These are phyloP conservation scores for Pseudococcus viburni DNA, from an alignment of 2,888 invertebrate genomes.

Conservation along the genomic window DNA sequence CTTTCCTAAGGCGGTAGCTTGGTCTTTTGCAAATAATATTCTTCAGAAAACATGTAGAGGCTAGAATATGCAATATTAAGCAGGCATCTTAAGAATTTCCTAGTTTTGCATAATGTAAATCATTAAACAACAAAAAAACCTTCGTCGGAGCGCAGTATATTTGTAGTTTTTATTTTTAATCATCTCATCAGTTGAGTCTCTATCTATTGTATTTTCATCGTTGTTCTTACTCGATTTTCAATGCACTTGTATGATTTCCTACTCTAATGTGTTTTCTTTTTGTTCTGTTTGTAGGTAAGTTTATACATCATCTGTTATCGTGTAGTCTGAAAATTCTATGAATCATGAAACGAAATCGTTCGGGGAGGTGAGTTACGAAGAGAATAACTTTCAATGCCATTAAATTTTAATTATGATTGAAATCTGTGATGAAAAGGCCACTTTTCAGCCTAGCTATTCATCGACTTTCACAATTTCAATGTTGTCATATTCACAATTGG, in stretches of 20 bases:
- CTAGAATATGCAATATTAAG: conserved; percentile 25
- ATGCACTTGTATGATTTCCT: background rate
- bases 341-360: background rate
- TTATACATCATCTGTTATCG: background rate
- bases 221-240: no score
- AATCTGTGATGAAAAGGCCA: background rate
- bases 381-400: background rate
- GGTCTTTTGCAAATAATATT: conserved; percentile 37
- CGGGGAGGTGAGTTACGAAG: background rate
- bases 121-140: background rate
- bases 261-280: background rate
- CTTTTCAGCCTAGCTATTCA: background rate
- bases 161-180: background rate
- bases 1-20: conserved; percentile 25
- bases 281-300: background rate
- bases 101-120: background rate
- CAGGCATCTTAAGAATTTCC: conserved; percentile 40
- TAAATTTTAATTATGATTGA: background rate
- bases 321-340: background rate
- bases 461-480: background rate
- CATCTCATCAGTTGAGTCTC: background rate
- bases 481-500: background rate
- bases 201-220: no score
- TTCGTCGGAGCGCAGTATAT: background rate
- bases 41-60: conserved; percentile 8